These are phyloP conservation scores for Melanerpes formicivorus DNA, from an alignment of 2,113 vertebrate genomes.

Conservation along the genomic window DNA sequence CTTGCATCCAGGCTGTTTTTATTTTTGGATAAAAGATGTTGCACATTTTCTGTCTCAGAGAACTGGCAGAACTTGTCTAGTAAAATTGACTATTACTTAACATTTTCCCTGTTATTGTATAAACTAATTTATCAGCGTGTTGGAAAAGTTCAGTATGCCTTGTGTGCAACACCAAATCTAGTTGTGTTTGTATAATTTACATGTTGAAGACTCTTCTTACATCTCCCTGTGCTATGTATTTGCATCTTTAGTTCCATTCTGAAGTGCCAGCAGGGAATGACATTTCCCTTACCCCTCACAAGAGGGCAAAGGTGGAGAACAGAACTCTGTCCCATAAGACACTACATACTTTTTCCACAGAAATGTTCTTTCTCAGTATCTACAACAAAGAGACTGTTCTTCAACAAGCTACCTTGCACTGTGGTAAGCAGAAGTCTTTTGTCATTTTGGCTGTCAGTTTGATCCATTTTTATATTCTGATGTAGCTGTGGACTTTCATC, in stretches of 20 bases:
- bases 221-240: not conserved
- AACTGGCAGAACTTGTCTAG: not conserved
- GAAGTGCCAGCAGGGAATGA: not conserved
- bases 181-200: not conserved
- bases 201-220: not conserved
- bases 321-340: not conserved
- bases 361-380: not conserved
- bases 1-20: not conserved
- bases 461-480: conserved; percentile 18
- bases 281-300: not conserved
- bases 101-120: not conserved
- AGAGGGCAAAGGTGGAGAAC: not conserved
- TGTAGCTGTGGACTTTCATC: conserved; percentile 18
- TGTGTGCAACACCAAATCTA: not conserved
- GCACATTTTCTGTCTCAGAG: not conserved
- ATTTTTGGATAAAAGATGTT: not conserved
- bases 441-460: conserved; percentile 7
- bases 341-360: not conserved
- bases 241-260: not conserved
- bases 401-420: not conserved
- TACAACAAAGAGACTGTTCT: not conserved
- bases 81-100: not conserved
- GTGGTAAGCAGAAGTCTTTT: conserved; percentile 25
- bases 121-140: not conserved
- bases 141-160: not conserved